Conservation (phyloP, 2,888 invertebrate species). For the Chaetoderma sp. region DNA sequence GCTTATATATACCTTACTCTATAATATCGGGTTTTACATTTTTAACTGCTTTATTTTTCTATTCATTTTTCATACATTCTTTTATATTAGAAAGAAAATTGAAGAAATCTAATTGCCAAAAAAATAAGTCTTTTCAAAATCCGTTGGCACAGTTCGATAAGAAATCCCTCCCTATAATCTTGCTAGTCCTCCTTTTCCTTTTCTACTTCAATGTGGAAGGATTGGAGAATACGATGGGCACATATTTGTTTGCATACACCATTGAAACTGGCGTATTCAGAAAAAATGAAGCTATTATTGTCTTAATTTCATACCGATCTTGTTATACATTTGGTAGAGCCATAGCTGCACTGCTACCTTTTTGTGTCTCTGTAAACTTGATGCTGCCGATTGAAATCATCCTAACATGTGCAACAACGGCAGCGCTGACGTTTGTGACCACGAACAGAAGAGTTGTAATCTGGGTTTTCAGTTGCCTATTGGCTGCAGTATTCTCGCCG, state of each 20-base stretch:
- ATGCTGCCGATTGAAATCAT: slow-evolving; percentile 31
- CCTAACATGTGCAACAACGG: slow-evolving; percentile 27
- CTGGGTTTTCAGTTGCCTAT: slow-evolving; percentile 34
- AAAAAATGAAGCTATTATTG: slow-evolving; percentile 36
- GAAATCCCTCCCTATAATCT: too few species aligned
- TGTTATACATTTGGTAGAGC: slow-evolving; percentile 37
- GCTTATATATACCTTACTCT: too few species aligned
- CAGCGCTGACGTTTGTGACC: slow-evolving; percentile 34
- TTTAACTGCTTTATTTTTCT: too few species aligned
- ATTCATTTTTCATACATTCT: too few species aligned
- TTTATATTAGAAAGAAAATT: too few species aligned
- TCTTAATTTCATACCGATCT: slow-evolving; percentile 38
- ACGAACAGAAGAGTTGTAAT: slow-evolving; percentile 23
- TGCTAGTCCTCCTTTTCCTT: neutral
- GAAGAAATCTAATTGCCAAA: too few species aligned
- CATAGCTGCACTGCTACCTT: slow-evolving; percentile 28
- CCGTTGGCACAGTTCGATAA: too few species aligned
- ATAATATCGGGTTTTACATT: too few species aligned
- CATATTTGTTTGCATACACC: neutral
- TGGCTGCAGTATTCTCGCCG: slow-evolving; percentile 36
- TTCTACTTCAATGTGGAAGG: neutral
- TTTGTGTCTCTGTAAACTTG: slow-evolving; percentile 28
- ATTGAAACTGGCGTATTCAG: slow-evolving; percentile 27
- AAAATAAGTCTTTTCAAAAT: too few species aligned
- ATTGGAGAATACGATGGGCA: neutral